phyloP scores from a whole-genome alignment of 2,888 invertebrate species.

The Teleogryllus oceanicus region DNA sequence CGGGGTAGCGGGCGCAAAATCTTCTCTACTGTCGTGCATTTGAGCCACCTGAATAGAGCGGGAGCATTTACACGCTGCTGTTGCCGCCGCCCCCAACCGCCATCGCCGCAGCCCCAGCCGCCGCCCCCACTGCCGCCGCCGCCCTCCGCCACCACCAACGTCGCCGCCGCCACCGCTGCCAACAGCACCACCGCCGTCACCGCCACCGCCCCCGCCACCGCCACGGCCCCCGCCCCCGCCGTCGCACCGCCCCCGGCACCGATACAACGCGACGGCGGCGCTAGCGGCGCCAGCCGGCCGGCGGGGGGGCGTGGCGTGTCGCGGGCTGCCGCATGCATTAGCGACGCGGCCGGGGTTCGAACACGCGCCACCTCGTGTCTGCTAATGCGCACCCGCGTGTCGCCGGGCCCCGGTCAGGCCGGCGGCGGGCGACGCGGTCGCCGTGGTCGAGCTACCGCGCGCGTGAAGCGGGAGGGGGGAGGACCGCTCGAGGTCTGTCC shows the following conservation, averaged over 20 bases:
- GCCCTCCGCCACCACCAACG: too few relatives aligned
- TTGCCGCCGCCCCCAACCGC: too few relatives aligned
- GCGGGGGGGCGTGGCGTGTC: background rate
- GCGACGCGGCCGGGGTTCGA: background rate
- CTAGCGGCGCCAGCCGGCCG: too few relatives aligned
- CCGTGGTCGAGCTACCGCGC: background rate
- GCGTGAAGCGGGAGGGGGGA: background rate
- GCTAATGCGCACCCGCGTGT: background rate
- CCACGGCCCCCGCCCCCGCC: background rate
- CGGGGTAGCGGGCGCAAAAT: too few relatives aligned
- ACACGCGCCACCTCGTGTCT: background rate
- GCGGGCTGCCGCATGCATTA: slow-evolving; percentile 11
- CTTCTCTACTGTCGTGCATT: too few relatives aligned
- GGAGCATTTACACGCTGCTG: too few relatives aligned
- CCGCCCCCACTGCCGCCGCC: too few relatives aligned
- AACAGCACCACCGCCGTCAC: background rate
- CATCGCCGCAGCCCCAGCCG: too few relatives aligned
- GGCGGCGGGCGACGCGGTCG: background rate
- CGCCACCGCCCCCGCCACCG: background rate
- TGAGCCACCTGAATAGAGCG: too few relatives aligned
- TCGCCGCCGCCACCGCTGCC: background rate
- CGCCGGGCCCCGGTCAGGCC: background rate
- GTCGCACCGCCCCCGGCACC: background rate
- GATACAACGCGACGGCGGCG: too few relatives aligned
- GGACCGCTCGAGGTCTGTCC: background rate